Evolutionary conservation across 2,113 vertebrate genomes (phyloP), one percentile per base, ranked within the genome.

Genomic region (Lasiurus borealis): DNA sequence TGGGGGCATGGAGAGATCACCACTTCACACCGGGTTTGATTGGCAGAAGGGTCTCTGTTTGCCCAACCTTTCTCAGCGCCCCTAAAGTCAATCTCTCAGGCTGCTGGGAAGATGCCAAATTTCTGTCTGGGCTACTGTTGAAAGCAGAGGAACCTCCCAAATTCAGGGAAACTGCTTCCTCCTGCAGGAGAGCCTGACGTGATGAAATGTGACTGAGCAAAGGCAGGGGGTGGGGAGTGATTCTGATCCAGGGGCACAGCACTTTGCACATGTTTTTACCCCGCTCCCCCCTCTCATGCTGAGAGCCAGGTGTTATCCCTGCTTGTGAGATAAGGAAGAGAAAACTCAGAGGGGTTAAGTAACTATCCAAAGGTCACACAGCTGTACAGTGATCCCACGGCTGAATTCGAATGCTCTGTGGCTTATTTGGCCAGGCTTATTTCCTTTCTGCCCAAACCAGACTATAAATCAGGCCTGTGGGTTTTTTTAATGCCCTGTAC

Each of bases 371-470:
- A 92, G 72, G 52, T 82, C 59, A 76, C 29, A 36, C 80, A 46
- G 50, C 57, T 76, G n/a, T n/a, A 71, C 69, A 44, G 2, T 31
- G 59, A 76, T 27, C 34, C 34, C 50, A 14, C 13, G 1, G 76
- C 82, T 64, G 25, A 54, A 71, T 76, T 76, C 68, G 44, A 82
- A 64, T 52, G 23, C 8, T 7, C 34, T 12, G 44, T 54, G 25
- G 27, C 21, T 57, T 82, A 40, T 73, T 75, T 36, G 64, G 21
- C 25, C 62, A 78, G 52, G 40, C 15, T 36, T 40, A n/a, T 57
- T 73, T 94, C 80, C 40, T 94, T 94, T 85, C 23, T 89, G 40
- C 40, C 68, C 40, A 81, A 92, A 78, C 31, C 46, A 66, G 68
- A 66, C 25, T 62, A 11, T 25, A 69, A 81, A 19, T 46, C 85